Percentiles rank a stretch among this genome's conserved stretches.
phyloP scores from a whole-genome alignment of 2,797 vertebrate genomes.

The Hydrophis major region DNA sequence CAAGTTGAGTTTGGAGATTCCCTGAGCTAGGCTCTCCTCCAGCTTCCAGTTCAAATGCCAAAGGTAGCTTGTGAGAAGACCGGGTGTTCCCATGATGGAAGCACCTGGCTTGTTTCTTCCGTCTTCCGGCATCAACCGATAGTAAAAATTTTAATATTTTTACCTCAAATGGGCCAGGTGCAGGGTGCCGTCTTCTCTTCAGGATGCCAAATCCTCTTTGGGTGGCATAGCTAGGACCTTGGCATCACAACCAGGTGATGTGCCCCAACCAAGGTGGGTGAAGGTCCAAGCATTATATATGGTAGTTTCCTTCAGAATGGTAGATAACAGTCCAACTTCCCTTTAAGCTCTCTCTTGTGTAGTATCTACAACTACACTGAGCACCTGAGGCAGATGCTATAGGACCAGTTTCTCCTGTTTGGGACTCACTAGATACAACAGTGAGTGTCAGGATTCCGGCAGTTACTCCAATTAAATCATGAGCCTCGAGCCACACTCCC shows the following conservation, averaged over 20 bases:
- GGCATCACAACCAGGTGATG: background rate
- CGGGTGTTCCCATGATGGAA: background rate
- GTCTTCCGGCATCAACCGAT: background rate
- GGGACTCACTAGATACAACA: background rate
- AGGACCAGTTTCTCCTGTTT: background rate
- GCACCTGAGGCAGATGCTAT: background rate
- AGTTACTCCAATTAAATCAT: too few relatives aligned
- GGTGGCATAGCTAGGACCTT: background rate
- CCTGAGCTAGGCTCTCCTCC: background rate
- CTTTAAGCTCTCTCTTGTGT: background rate
- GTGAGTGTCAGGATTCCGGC: too few relatives aligned
- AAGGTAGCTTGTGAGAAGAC: background rate
- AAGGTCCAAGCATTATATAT: background rate
- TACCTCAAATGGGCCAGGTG: background rate
- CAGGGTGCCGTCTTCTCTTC: background rate
- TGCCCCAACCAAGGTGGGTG: background rate
- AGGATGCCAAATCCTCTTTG: background rate
- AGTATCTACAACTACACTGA: background rate
- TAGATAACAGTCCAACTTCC: background rate
- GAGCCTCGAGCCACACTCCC: too few relatives aligned
- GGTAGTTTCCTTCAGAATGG: background rate
- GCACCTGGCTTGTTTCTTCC: background rate
- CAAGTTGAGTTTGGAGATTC: too few relatives aligned
- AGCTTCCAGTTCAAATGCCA: background rate
- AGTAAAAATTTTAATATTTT: background rate